phyloP scores from a whole-genome alignment of 2,113 vertebrate species.

The Antigone vipio region DNA sequence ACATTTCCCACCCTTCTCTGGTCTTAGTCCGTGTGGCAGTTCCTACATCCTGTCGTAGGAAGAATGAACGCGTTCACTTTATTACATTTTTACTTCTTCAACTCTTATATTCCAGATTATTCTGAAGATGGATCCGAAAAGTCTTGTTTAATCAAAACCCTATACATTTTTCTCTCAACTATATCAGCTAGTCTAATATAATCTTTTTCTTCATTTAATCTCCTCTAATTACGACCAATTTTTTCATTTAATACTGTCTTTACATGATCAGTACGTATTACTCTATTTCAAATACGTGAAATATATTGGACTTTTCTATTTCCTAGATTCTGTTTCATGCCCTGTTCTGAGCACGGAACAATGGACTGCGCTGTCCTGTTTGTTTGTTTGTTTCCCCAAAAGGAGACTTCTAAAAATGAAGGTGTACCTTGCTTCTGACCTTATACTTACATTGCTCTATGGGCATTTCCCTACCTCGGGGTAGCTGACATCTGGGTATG shows the following conservation, averaged over 20 bases:
- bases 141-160: not conserved
- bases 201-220: not conserved
- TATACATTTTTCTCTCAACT: not conserved
- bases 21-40: not conserved
- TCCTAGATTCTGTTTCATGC: not conserved
- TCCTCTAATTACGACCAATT: not conserved
- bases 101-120: not conserved
- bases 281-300: not conserved
- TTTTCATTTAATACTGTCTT: not conserved
- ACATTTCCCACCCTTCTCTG: conserved; percentile 47
- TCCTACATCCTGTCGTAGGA: not conserved
- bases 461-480: not conserved
- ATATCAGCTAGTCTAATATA: not conserved
- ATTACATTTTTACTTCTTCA: not conserved
- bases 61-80: not conserved
- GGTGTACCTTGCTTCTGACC: not conserved
- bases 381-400: not conserved
- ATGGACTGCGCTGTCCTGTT: not conserved
- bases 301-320: not conserved
- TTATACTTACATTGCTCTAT: not conserved
- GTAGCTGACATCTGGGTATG: not conserved
- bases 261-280: not conserved
- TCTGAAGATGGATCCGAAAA: not conserved
- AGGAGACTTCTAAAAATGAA: not conserved
- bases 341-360: not conserved